phyloP scores from a whole-genome alignment of 2,797 vertebrate species.

The Botia almorhae region DNA sequence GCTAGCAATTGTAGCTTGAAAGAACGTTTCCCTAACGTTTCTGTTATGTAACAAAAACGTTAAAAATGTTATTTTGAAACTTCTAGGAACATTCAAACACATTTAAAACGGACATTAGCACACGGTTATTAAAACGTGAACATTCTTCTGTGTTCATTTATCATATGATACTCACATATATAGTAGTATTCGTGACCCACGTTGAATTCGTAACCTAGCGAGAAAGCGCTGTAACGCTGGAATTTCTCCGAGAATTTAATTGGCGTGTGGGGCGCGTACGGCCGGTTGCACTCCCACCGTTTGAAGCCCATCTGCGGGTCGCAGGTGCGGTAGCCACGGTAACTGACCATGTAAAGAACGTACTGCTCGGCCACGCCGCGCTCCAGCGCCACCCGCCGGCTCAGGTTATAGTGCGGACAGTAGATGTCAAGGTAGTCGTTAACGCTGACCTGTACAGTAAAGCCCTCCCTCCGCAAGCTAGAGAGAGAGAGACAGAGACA shows the following conservation, averaged over 20 bases:
- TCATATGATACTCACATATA: slow-evolving; percentile 86
- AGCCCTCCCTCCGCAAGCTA: slow-evolving; percentile 84
- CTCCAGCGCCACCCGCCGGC: slow-evolving; percentile 78
- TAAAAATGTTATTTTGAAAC: no score
- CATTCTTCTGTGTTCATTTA: no score
- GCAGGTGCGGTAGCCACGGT: slow-evolving; percentile 82
- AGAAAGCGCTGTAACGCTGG: slow-evolving; percentile 89
- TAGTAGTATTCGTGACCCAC: slow-evolving; percentile 89
- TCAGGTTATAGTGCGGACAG: slow-evolving; percentile 85
- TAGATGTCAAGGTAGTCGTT: slow-evolving; percentile 90
- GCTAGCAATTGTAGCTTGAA: no score
- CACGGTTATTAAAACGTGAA: no score
- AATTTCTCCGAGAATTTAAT: slow-evolving; percentile 97
- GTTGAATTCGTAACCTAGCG: slow-evolving; percentile 87
- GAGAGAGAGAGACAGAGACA: neutral
- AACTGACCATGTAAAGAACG: slow-evolving; percentile 87
- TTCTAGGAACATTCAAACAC: no score
- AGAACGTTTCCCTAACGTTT: no score
- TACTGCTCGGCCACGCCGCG: slow-evolving; percentile 83
- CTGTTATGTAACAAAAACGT: no score
- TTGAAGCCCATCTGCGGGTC: slow-evolving; percentile 86
- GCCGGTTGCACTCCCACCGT: slow-evolving; percentile 89
- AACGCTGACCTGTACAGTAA: slow-evolving; percentile 87
- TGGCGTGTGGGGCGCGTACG: slow-evolving; percentile 88
- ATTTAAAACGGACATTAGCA: no score